phyloP scores from a whole-genome alignment of 1,140 invertebrate species.

The Maniola jurtina region DNA sequence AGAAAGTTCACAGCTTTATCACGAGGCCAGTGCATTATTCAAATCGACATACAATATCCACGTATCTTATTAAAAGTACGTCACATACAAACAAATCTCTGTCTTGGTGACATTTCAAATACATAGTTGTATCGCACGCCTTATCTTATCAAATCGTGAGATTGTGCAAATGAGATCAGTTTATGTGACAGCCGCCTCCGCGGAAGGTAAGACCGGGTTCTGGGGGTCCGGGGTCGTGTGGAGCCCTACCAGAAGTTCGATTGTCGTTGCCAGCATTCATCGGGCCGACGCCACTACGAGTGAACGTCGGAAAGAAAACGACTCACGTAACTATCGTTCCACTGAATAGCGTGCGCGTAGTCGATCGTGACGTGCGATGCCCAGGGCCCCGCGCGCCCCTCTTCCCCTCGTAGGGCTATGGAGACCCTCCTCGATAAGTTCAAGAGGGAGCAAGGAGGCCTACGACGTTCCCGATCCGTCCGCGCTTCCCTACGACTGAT shows the following conservation, averaged over 20 bases:
- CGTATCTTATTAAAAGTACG: conserved; percentile 48
- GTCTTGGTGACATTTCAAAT: conserved; percentile 60
- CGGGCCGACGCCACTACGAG: conserved; percentile 59
- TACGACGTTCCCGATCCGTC: conserved; percentile 85
- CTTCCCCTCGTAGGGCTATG: conserved; percentile 69
- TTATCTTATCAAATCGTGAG: conserved; percentile 66
- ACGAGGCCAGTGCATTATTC: conserved; percentile 40
- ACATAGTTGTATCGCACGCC: conserved; percentile 49
- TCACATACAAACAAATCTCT: conserved; percentile 66
- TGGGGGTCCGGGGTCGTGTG: conserved; percentile 43
- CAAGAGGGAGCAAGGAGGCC: conserved; percentile 68
- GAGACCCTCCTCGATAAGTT: conserved; percentile 73
- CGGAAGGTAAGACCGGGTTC: conserved; percentile 42
- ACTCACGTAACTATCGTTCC: conserved; percentile 68
- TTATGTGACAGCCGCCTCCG: conserved; percentile 48
- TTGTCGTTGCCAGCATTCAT: conserved; percentile 64
- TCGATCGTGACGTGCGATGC: conserved; percentile 70
- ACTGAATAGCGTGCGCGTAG: conserved; percentile 73
- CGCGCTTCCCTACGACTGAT: conserved; percentile 85
- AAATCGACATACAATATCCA: conserved; percentile 25
- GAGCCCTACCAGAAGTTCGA: conserved; percentile 53
- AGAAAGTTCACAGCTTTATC: conserved; percentile 21
- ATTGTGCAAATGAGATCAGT: conserved; percentile 73
- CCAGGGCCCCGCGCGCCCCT: conserved; percentile 58
- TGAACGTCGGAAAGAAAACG: conserved; percentile 68